Percentiles rank a stretch among this genome's conserved stretches.
Conservation (phyloP, 2,113 vertebrate genomes). For the Rhadina sibilatrix region DNA sequence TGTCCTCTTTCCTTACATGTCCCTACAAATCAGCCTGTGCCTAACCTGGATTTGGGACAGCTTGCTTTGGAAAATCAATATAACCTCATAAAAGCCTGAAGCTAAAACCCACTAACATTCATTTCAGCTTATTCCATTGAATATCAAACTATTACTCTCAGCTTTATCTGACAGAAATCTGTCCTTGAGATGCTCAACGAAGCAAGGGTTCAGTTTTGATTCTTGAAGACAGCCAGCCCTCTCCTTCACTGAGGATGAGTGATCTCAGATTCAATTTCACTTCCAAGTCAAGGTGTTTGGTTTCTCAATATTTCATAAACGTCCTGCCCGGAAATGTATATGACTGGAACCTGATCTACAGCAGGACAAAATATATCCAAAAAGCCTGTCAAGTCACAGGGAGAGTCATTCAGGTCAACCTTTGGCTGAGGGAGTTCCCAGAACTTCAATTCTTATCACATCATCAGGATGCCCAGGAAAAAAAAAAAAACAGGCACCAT, state of each 20-base stretch:
- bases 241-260: constrained; percentile 3
- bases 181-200: neutral
- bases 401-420: neutral
- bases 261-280: constrained; percentile 23
- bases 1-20: neutral
- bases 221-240: neutral
- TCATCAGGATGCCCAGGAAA: neutral
- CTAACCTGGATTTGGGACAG: neutral
- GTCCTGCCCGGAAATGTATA: neutral
- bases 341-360: constrained; percentile 11
- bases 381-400: neutral
- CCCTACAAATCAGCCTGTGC: constrained; percentile 15
- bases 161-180: constrained; percentile 5
- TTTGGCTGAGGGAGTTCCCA: constrained; percentile 13
- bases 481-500: neutral
- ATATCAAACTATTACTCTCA: constrained; percentile 30
- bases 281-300: constrained; percentile 10
- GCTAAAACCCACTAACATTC: constrained; percentile 18
- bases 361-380: neutral
- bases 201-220: neutral
- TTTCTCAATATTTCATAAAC: constrained; percentile 29
- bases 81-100: constrained; percentile 19
- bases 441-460: neutral
- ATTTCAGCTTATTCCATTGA: constrained; percentile 27
- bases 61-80: constrained; percentile 51